Base-by-base conservation (phyloP, 2,797 vertebrate species). In the Rhinella marina region DNA sequence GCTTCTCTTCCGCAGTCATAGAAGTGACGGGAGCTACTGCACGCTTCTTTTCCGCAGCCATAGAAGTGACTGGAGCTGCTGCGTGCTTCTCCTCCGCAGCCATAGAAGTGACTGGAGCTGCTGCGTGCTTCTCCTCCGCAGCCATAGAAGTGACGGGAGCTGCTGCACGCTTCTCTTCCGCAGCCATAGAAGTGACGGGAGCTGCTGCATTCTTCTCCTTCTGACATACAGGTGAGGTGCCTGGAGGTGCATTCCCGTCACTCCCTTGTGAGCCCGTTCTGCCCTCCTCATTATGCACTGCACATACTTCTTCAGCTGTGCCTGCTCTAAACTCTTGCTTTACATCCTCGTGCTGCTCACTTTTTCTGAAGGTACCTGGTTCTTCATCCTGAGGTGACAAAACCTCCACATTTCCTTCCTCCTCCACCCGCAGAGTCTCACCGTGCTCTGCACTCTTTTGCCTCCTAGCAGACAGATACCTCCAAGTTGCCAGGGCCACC, bases 401-500 rank as follows among this genome's bases (percentile, higher is more conserved):
- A 25, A 0, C 19, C 9, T 59, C 27, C 21, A 61, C 57, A 32
- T 19, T 59, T 23, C 2, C 50, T 62, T 86, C 25, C n/a, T 32
- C 29, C 23, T 50, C 52, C 14, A 3, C 17, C 23, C 16, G 2
- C 19, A 56, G 13, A 4, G 1, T 19, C 4, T n/a, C 6, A 25
- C 54, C 41, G 48, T 6, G 52, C 77, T 52, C 68, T 2, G 52
- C 78, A 62, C 57, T 23, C 27, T 23, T 23, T 56, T 66, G 4
- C 25, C 57, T 81, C 57, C 27, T 66, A 7, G 41, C 59, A 13
- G 27, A 57, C 21, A 89, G 25, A 17, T 89, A 89, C 21, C 70
- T 76, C 88, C 88, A 89, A 3, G 84, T 78, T 12, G 32, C 84
- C 21, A 82, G 23, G 17, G 88, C 88, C 17, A 68, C 78, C 17